Base-by-base conservation (phyloP, 35 echinoderm and acorn worm genomes). In the Diadema setosum region DNA sequence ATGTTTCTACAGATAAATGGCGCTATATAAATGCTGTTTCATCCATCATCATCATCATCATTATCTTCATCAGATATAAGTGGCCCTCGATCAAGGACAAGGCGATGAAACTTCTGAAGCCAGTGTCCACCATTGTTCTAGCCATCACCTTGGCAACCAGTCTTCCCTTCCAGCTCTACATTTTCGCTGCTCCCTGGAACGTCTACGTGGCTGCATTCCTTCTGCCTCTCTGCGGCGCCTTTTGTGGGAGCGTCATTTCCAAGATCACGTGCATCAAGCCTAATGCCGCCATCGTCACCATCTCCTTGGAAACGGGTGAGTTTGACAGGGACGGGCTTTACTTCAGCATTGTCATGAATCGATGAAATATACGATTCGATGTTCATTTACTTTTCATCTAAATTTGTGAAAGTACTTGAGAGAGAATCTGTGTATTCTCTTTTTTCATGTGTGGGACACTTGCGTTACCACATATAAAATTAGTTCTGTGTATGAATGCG, bases 171-270 rank as follows among this genome's bases (percentile, higher is more conserved):
- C 32, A 36, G 39, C 70, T 76, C 70, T 76, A 76, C 70, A 76
- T 76, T 35, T 76, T 76, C 70, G 70, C 27, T n/a, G 70, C 70
- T 76, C 70, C 70, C 35, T 76, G 70, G 70, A 76, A 76, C n/a
- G 70, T 76, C 5, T 76, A 76, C 17, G 33, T 76, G 33, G 70
- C 34, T 12, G 70, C 70, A 0, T 76, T 76, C 70, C 2, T 76
- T 20, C 70, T 76, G 8, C 70, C 70, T 32, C 18, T 76, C 25
- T 76, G 70, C 18, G 70, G 70, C 24, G 70, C 70, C 24, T 5
- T 76, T 2, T 76, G 70, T 40, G 70, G 70, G 8, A 76, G 33
- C 32, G 12, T 76, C 33, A 76, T 76, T 2, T 32, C 70, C 33
- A 76, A 76, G 39, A 43, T 76, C 18, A 76, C 70, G 5, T 76